phyloP scores from a whole-genome alignment of 2,888 invertebrate genomes.

The Shargacucullia verbasci region DNA sequence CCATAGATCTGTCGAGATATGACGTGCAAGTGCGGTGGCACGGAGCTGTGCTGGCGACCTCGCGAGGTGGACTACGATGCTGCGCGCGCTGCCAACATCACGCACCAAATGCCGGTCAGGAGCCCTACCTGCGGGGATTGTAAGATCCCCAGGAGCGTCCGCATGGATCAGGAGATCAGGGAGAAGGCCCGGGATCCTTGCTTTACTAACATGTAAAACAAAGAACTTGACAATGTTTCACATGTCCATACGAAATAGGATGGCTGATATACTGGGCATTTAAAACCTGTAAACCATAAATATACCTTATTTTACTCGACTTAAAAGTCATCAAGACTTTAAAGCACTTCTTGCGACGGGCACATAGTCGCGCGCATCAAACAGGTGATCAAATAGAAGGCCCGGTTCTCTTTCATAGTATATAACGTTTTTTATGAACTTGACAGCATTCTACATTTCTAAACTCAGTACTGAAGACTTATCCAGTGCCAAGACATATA shows the following conservation, averaged over 20 bases:
- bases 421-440: no score
- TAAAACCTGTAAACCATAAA: background rate
- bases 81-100: slow-evolving; percentile 72
- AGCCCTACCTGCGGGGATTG: slow-evolving; percentile 61
- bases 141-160: slow-evolving; percentile 72
- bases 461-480: no score
- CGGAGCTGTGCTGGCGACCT: slow-evolving; percentile 79
- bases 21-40: slow-evolving; percentile 75
- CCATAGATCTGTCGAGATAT: slow-evolving; percentile 81
- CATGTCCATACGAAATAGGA: no score
- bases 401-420: no score
- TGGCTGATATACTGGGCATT: background rate
- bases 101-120: slow-evolving; percentile 73
- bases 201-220: slow-evolving; percentile 13
- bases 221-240: background rate
- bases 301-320: background rate
- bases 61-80: slow-evolving; percentile 74
- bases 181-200: slow-evolving; percentile 57
- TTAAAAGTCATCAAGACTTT: no score
- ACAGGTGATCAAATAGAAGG: no score
- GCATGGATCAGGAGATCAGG: slow-evolving; percentile 67
- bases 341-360: no score
- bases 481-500: no score
- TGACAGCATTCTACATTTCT: no score
- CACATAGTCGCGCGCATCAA: no score